A percentile compares a stretch with the other conserved stretches of the same genome.
phyloP scores from a whole-genome alignment of 2,888 invertebrate species.

The Perdita meconis region DNA sequence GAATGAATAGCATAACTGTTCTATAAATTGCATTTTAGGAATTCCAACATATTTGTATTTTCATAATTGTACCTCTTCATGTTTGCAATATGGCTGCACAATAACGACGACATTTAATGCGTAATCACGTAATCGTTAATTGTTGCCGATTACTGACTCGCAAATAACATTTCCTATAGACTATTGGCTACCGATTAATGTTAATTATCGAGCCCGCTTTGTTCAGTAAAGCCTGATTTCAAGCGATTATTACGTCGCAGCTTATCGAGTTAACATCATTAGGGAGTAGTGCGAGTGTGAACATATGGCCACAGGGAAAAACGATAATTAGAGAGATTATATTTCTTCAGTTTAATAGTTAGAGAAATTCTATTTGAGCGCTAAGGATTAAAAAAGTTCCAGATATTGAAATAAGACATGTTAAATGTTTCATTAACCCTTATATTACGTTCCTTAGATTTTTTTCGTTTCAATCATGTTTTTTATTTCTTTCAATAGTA shows the following conservation, averaged over 20 bases:
- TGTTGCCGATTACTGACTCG: slow-evolving; percentile 60
- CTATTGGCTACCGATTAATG: slow-evolving; percentile 66
- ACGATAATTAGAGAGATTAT: not conserved
- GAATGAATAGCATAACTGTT: not conserved
- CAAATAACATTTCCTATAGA: slow-evolving; percentile 68
- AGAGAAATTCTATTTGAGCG: no score
- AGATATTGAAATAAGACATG: no score
- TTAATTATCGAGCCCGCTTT: slow-evolving; percentile 65
- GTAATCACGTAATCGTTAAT: slow-evolving; percentile 68
- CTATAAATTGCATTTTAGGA: no score
- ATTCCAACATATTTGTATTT: no score
- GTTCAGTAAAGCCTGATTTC: slow-evolving; percentile 48
- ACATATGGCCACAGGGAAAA: not conserved
- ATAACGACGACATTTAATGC: slow-evolving; percentile 51
- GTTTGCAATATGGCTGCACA: not conserved
- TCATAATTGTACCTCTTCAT: no score
- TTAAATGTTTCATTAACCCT: no score
- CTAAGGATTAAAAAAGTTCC: no score
- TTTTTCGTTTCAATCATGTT: no score
- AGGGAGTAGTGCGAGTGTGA: not conserved
- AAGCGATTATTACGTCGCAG: slow-evolving; percentile 40
- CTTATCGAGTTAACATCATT: slow-evolving; percentile 11
- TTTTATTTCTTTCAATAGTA: no score
- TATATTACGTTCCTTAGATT: no score
- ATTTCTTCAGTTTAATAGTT: not conserved